Evolutionary conservation across 2,797 vertebrate genomes (phyloP).

Genomic region (Meriones psammophilus): DNA sequence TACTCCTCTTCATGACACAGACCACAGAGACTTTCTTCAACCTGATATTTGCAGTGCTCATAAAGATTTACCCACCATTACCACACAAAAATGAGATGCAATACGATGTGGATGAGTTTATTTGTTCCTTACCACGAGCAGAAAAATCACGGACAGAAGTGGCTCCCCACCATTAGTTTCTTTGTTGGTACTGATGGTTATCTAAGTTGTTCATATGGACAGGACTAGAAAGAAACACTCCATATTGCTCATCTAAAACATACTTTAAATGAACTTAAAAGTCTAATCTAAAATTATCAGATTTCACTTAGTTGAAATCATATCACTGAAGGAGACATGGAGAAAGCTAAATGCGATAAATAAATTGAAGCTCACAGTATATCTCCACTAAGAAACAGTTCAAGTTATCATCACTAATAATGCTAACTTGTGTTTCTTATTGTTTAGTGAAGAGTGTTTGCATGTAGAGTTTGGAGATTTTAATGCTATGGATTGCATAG

Average conservation of each 20-base stretch:
- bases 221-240: neutral
- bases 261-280: neutral
- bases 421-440: conserved; percentile 39
- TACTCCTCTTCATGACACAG: neutral
- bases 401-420: conserved; percentile 4
- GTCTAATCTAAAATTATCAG: neutral
- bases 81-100: conserved; percentile 2
- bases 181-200: neutral
- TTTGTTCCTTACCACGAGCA: neutral
- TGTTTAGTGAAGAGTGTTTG: neutral
- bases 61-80: neutral
- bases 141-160: neutral
- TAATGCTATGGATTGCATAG: neutral
- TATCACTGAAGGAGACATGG: neutral
- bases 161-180: neutral
- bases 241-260: neutral
- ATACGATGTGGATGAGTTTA: neutral
- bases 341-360: neutral
- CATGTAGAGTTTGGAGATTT: neutral
- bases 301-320: conserved; percentile 40
- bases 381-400: neutral
- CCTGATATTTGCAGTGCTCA: neutral
- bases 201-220: neutral
- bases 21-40: neutral
- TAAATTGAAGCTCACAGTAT: neutral